A percentile compares a stretch with the other conserved stretches of the same genome.
phyloP scores from a whole-genome alignment of 1,140 invertebrate species.

The Neodiprion lecontei region DNA sequence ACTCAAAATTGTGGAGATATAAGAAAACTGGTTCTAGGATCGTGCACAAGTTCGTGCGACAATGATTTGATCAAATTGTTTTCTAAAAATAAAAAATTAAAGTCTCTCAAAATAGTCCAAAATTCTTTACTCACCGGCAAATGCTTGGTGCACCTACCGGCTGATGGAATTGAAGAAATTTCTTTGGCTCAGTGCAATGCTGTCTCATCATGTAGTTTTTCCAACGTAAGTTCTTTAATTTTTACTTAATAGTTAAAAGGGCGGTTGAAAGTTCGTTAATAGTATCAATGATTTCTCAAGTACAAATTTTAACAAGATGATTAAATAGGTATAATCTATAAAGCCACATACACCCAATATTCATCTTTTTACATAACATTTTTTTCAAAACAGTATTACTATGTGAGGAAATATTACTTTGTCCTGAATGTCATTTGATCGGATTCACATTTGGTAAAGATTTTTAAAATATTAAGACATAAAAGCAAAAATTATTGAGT shows the following conservation, averaged over 20 bases:
- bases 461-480: too few species aligned
- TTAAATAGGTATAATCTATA: background rate
- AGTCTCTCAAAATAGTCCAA: slow-evolving; percentile 36
- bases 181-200: slow-evolving; percentile 36
- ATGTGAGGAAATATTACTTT: background rate
- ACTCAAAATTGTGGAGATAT: slow-evolving; percentile 43
- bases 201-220: slow-evolving; percentile 34
- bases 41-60: slow-evolving; percentile 41
- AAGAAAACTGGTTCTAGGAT: slow-evolving; percentile 43
- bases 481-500: too few species aligned
- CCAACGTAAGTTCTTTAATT: slow-evolving; percentile 34
- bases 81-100: slow-evolving; percentile 41
- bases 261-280: too few species aligned
- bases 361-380: too few species aligned
- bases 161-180: slow-evolving; percentile 43
- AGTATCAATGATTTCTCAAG: too few species aligned
- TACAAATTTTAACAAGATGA: too few species aligned
- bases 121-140: slow-evolving; percentile 41
- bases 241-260: background rate
- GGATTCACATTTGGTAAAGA: background rate
- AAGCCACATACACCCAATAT: background rate
- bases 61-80: slow-evolving; percentile 50
- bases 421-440: background rate
- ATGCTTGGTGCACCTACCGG: slow-evolving; percentile 43
- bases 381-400: background rate